phyloP scores from a whole-genome alignment of 1,140 invertebrate genomes.

The Eueides isabella region DNA sequence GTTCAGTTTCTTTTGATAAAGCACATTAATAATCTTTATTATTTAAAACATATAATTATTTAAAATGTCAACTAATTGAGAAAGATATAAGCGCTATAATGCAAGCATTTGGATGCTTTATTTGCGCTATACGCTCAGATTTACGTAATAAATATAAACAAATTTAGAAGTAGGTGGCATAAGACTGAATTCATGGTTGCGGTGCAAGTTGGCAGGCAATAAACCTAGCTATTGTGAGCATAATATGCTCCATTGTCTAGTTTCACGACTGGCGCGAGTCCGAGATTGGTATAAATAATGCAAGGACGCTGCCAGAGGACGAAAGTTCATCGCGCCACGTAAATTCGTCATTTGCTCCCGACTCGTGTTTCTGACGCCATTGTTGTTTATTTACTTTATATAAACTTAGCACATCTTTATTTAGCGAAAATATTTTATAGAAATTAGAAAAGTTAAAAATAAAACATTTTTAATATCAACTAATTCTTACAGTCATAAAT shows the following conservation, averaged over 20 bases:
- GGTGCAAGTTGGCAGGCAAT: slow-evolving; percentile 49
- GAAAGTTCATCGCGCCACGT: slow-evolving; percentile 35
- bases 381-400: slow-evolving; percentile 17
- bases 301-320: slow-evolving; percentile 40
- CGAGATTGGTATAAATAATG: slow-evolving; percentile 62
- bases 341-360: slow-evolving; percentile 40
- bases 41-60: no score
- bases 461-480: no score
- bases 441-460: neutral
- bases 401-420: neutral
- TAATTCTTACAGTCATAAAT: neutral
- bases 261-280: slow-evolving; percentile 38
- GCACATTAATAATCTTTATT: no score
- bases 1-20: no score
- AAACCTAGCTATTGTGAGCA: slow-evolving; percentile 48
- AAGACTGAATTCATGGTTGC: slow-evolving; percentile 30
- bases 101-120: no score
- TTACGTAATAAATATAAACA: slow-evolving; percentile 32
- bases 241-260: slow-evolving; percentile 50
- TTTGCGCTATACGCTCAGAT: no score
- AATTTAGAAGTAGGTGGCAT: slow-evolving; percentile 31
- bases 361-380: slow-evolving; percentile 6
- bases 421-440: neutral
- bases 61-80: no score
- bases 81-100: no score